Conservation (phyloP, 2,113 vertebrate species). For the Thalassarche chlororhynchos region DNA sequence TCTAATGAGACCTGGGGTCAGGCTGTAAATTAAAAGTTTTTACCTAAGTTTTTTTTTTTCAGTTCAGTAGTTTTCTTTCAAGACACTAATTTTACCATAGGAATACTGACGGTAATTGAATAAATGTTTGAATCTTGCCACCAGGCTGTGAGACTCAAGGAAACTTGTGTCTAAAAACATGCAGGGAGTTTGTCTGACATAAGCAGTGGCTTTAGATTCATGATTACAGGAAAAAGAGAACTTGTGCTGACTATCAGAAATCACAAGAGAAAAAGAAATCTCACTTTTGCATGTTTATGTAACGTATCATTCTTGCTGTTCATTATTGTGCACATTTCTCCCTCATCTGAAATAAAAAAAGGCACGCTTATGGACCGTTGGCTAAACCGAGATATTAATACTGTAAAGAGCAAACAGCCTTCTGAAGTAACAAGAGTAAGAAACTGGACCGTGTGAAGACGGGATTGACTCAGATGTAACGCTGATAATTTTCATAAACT, state of each 20-base stretch:
- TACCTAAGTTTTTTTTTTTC: neutral
- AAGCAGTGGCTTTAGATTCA: neutral
- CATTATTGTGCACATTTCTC: neutral
- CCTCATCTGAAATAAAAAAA: neutral
- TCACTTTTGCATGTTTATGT: neutral
- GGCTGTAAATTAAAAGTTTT: neutral
- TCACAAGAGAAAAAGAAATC: neutral
- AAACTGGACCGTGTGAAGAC: neutral
- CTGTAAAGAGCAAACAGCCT: neutral
- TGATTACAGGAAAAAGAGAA: neutral
- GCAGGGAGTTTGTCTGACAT: neutral
- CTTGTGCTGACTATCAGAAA: neutral
- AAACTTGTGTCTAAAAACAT: neutral
- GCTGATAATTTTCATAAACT: neutral
- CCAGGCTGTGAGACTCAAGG: slow-evolving; percentile 5
- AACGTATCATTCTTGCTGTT: neutral
- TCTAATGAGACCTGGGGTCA: neutral
- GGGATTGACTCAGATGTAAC: neutral
- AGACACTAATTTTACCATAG: neutral
- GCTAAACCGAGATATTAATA: neutral
- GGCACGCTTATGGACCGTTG: rapidly evolving
- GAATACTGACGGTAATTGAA: neutral
- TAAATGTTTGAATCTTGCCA: slow-evolving; percentile 34
- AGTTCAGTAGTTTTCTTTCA: neutral
- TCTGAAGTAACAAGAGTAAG: neutral